Evolutionary conservation across 2,797 vertebrate genomes (phyloP).

Genomic region (Sebastes hopkinsi): DNA sequence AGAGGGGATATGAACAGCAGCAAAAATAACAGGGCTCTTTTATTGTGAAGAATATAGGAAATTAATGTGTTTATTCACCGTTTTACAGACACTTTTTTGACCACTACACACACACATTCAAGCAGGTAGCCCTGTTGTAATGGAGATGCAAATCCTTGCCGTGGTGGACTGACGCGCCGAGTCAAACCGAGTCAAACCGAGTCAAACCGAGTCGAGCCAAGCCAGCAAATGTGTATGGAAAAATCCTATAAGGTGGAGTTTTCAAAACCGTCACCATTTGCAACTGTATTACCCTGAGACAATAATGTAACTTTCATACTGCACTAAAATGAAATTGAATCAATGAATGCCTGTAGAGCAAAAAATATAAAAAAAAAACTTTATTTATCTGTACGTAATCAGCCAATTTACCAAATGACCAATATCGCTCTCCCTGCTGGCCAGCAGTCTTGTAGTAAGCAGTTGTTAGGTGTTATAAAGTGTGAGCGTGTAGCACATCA

Average conservation of each 20-base stretch:
- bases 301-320: background rate
- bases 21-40: no score
- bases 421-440: background rate
- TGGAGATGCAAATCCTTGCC: no score
- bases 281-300: background rate
- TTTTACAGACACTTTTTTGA: no score
- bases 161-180: accelerated
- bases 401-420: background rate
- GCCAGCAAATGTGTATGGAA: no score
- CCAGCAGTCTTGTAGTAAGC: background rate
- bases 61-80: no score
- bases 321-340: background rate
- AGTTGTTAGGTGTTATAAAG: background rate
- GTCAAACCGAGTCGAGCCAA: no score
- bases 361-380: background rate
- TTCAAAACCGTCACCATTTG: background rate
- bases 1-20: no score
- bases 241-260: background rate
- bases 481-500: background rate
- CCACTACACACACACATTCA: no score
- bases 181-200: no score
- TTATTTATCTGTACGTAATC: background rate
- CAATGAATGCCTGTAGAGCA: background rate
- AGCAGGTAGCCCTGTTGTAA: no score
- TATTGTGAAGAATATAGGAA: no score